These are phyloP conservation scores for Pollachius pollachius DNA, from an alignment of 2,113 vertebrate genomes.

Conservation along the genomic window DNA sequence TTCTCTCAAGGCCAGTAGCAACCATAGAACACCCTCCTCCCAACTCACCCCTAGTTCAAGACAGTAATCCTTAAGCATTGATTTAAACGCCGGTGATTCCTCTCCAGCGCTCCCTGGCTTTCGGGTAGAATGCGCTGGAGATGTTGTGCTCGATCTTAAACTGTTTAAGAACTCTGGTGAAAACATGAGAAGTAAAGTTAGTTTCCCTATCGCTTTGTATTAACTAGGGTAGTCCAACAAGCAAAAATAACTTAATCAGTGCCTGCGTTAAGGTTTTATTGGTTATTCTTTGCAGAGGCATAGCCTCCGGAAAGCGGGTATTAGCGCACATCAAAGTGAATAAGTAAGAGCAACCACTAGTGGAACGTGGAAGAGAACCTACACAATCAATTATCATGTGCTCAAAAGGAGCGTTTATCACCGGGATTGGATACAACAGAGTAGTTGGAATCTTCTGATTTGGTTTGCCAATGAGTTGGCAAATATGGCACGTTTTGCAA, in stretches of 20 bases:
- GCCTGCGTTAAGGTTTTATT: neutral
- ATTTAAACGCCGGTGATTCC: slow-evolving; percentile 16
- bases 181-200: slow-evolving; percentile 2
- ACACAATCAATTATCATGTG: slow-evolving; percentile 4
- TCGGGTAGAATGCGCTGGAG: neutral
- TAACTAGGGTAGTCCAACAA: neutral
- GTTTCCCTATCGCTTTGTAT: slow-evolving; percentile 5
- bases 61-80: neutral
- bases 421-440: slow-evolving; percentile 6
- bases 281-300: neutral
- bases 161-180: neutral
- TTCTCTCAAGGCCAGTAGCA: slow-evolving; percentile 1
- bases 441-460: neutral
- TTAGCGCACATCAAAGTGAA: neutral
- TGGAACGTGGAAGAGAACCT: neutral
- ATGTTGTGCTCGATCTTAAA: neutral
- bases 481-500: neutral
- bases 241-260: slow-evolving; percentile 2
- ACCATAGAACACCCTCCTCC: slow-evolving; percentile 1
- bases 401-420: neutral
- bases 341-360: neutral
- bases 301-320: neutral
- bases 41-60: no score
- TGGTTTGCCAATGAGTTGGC: neutral
- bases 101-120: neutral